Evolutionary conservation across 2,888 invertebrate genomes (phyloP).

Genomic region (Thecocarcelia acutangulata): DNA sequence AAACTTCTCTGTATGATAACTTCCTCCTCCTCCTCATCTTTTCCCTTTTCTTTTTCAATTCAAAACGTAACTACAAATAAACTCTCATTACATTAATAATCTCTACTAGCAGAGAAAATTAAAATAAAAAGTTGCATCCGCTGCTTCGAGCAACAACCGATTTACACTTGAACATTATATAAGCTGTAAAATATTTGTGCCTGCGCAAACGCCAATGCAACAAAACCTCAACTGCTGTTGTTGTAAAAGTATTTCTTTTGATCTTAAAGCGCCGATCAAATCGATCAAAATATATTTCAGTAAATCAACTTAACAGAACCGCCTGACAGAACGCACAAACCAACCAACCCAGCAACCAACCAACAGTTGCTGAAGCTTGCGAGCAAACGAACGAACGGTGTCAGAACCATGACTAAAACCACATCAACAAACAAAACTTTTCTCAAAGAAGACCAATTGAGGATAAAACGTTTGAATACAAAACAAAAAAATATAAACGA

Average conservation of each 20-base stretch:
- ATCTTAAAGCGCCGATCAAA: conserved; percentile 81
- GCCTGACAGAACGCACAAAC: conserved; percentile 73
- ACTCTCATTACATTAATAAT: conserved; percentile 18
- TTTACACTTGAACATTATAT: conserved; percentile 67
- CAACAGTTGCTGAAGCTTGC: conserved; percentile 31
- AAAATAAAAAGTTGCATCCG: conserved; percentile 26
- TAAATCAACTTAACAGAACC: conserved; percentile 70
- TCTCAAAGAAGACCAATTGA: conserved; percentile 38
- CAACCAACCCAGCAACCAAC: neutral
- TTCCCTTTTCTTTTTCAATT: too few relatives aligned
- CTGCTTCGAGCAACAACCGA: conserved; percentile 49
- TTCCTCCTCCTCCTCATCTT: too few relatives aligned
- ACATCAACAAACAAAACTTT: conserved; percentile 38
- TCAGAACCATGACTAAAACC: conserved; percentile 38
- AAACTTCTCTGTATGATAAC: too few relatives aligned
- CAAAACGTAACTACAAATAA: neutral
- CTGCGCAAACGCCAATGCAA: conserved; percentile 38
- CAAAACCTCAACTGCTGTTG: conserved; percentile 16
- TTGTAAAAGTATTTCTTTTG: conserved; percentile 74
- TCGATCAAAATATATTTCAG: conserved; percentile 81
- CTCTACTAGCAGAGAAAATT: conserved; percentile 7
- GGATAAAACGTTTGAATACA: conserved; percentile 50
- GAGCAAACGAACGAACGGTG: too few relatives aligned
- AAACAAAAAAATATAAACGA: conserved; percentile 25
- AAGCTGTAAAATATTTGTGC: conserved; percentile 63